Evolutionary conservation across 2,797 vertebrate species (phyloP), one percentile per base, ranked within the genome.

Genomic region (Enteromius unitaeniatus): DNA sequence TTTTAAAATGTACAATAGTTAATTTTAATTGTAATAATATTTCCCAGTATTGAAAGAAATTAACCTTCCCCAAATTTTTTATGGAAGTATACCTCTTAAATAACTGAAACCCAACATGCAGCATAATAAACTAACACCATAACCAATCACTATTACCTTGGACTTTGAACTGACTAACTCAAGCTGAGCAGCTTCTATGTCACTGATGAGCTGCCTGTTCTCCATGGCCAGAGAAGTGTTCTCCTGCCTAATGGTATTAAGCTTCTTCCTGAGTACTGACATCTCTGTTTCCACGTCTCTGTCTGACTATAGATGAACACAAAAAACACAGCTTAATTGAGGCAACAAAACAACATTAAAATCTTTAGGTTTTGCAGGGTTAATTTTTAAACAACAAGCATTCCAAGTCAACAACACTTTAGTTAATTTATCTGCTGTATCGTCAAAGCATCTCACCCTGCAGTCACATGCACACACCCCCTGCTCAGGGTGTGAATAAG

Each of bases 121-220:
- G 13, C 19, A 53, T 34, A 64, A 23, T 26, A 76, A 67, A 60
- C 21, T 15, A 7, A 51, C 73, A 42, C 6, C 31, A 45, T 31
- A 67, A 76, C 31, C 6, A 11, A 21, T 53, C 15, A 2, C 5
- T 17, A 14, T 21, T 89, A 89, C 89, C 89, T 91, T 94, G 87
- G 90, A 89, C 92, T 89, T 94, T 88, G 93, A 93, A 78, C 93
- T 94, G 78, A 93, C 89, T 84, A 96, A 87, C 86, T 96, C 94
- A 37, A 93, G 90, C 84, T 93, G 93, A 65, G 94, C 53, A 60
- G 89, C 90, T 89, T 96, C 94, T 82, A 95, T 86, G 86, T 92
- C 93, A 70, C 85, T 91, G 88, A 92, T 93, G 60, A 96, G 91
- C 86, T 89, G 90, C 74, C 88, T 86, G 88, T 96, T 97, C 88